These are phyloP conservation scores for human (Homo sapiens) DNA, from an alignment of 2,113 vertebrate genomes.

Conservation along the genomic window GRCh38 chr5:175037501-175038000, in stretches of 20 bases:
- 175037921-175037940: neutral
- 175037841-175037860: neutral
- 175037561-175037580: too few relatives aligned
- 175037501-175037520: neutral
- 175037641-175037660: neutral
- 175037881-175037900: neutral
- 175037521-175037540: neutral
- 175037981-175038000: neutral
- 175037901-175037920: neutral
- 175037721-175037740: neutral
- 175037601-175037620: neutral
- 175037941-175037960: neutral
- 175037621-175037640: neutral
- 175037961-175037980: neutral
- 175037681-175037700: neutral
- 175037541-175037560: accelerated
- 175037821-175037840: neutral
- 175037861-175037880: neutral
- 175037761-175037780: accelerated
- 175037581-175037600: neutral
- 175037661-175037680: neutral
- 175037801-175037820: neutral
- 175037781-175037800: neutral
- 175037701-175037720: too few relatives aligned
- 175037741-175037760: neutral